Evolutionary conservation across 2,888 invertebrate genomes (phyloP).

Genomic region (Gymnoscelis rufifasciata): DNA sequence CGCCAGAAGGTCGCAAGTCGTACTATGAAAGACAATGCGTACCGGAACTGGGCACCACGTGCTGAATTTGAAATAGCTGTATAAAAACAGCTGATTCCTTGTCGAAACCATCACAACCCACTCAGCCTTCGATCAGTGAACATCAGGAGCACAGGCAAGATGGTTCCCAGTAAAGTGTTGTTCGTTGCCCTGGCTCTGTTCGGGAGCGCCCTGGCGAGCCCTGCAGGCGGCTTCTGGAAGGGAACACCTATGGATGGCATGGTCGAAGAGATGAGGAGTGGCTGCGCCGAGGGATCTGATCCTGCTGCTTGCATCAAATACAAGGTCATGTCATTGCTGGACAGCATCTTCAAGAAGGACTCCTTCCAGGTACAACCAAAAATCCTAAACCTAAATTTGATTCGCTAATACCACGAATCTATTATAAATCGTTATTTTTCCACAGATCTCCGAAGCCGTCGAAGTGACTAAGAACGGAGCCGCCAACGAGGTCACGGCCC

Average conservation of each 20-base stretch:
- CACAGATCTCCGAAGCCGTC: constrained; percentile 85
- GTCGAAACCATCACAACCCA: constrained; percentile 72
- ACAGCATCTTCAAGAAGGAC: constrained; percentile 88
- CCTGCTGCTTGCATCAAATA: constrained; percentile 90
- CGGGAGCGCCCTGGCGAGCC: constrained; percentile 80
- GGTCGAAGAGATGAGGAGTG: constrained; percentile 86
- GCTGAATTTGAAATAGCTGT: constrained; percentile 79
- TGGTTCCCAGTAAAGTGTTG: constrained; percentile 72
- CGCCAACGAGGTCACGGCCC: constrained; percentile 79
- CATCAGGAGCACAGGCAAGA: constrained; percentile 57
- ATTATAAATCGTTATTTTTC: constrained; percentile 18
- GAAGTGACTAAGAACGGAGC: constrained; percentile 86
- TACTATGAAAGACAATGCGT: constrained; percentile 66
- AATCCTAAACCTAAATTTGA: background rate
- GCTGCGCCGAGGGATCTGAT: constrained; percentile 86
- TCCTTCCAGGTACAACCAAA: constrained; percentile 82
- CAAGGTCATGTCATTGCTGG: constrained; percentile 88
- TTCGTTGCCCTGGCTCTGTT: constrained; percentile 74
- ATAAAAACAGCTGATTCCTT: constrained; percentile 74
- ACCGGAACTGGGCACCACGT: constrained; percentile 70
- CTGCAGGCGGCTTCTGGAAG: constrained; percentile 83
- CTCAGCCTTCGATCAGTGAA: constrained; percentile 63
- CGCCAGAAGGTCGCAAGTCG: constrained; percentile 62
- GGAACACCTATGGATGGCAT: constrained; percentile 84
- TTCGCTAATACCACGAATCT: background rate